Evolutionary conservation across 2,888 invertebrate species (phyloP), one percentile per base, ranked within the genome.

Genomic region (Yponomeuta sedellus): DNA sequence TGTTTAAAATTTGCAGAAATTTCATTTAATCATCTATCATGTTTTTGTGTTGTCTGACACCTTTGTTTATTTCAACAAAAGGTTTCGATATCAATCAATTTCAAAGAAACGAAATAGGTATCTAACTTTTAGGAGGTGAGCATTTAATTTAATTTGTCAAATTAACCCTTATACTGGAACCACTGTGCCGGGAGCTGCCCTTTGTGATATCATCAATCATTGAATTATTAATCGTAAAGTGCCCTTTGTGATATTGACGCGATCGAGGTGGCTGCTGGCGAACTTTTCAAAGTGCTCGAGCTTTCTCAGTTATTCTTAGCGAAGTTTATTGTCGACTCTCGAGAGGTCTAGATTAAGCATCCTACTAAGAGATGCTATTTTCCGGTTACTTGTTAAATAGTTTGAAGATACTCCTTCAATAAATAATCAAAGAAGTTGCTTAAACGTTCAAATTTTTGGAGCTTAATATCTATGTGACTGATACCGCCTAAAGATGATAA

Each of bases 131-230:
- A 1, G 20, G 57, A 11, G 63, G 6, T 11, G 19, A 44, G 25
- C 40, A 44, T 63, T 67, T 67, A 67, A 67, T 67, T 64, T 65
- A 67, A 65, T 64, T 64, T 20, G 65, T 40, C 62, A 66, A 66
- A 68, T 72, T 72, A 71, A 73, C 71, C 70, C 71, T 70, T 71
- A 59, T 68, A 68, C 69, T 68, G 69, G 73, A 74, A 76, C 76
- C 78, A 77, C 76, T 77, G 72, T 71, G 69, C 68, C 66, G 68
- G 70, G 71, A 74, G 72, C 44, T 75, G 78, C 77, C 77, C 79
- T 77, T 83, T 83, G 80, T 82, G 76, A 81, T 82, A 80, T 83
- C 81, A 85, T 84, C 83, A 85, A 84, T 85, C 64, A 64, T 64
- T 64, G 22, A 28, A 57, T 68, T 83, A 81, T 78, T 79, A 78